Evolutionary conservation across 2,797 vertebrate genomes (phyloP).

Genomic region (Microchirus variegatus): DNA sequence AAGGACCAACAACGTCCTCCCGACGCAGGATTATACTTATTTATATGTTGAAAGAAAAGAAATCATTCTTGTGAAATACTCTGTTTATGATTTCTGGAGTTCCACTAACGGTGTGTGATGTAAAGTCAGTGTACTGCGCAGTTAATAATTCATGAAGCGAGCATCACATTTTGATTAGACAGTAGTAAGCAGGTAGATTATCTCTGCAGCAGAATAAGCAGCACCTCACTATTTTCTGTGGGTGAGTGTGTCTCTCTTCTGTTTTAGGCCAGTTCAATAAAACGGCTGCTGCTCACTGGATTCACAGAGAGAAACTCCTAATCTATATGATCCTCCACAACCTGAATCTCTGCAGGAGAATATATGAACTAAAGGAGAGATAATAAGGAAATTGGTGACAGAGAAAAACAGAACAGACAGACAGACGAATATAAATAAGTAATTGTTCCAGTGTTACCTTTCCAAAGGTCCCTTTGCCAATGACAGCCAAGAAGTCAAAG

Average conservation of each 20-base stretch:
- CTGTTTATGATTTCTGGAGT: neutral
- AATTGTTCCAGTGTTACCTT: constrained; percentile 82
- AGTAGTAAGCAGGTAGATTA: constrained; percentile 32
- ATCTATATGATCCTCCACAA: constrained; percentile 1
- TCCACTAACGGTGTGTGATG: constrained; percentile 7
- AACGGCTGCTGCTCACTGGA: neutral
- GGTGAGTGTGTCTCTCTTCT: too few relatives aligned
- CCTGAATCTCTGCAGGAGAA: neutral
- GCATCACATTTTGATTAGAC: constrained; percentile 44
- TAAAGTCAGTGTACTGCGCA: constrained; percentile 26
- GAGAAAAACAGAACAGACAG: neutral
- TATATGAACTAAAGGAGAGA: constrained; percentile 1
- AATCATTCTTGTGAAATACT: neutral
- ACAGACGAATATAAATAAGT: constrained; percentile 13
- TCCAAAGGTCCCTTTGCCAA: constrained; percentile 98
- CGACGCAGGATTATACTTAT: neutral
- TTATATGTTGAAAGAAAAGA: too few relatives aligned
- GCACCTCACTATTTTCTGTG: neutral
- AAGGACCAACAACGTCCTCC: neutral
- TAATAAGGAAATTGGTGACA: constrained; percentile 10
- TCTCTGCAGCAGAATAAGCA: constrained; percentile 37
- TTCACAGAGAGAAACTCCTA: neutral
- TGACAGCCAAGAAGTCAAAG: constrained; percentile 97
- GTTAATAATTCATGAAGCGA: constrained; percentile 75
- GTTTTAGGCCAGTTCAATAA: too few relatives aligned